Evolutionary conservation across 1,140 invertebrate species (phyloP).

Genomic region (Bombyx mandarina): DNA sequence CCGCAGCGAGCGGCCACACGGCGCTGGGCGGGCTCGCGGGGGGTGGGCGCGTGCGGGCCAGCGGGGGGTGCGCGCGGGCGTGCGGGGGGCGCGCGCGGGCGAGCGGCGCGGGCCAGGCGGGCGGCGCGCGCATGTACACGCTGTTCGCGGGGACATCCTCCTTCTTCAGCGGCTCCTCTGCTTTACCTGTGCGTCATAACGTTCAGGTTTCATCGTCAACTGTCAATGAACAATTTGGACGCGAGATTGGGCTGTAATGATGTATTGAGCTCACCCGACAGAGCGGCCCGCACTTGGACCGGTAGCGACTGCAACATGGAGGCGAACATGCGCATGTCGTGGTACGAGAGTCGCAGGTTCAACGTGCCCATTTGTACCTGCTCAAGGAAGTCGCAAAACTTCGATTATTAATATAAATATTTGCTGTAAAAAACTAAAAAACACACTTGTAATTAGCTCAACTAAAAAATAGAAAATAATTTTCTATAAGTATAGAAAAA

Average conservation of each 20-base stretch:
- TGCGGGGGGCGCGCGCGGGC: neutral
- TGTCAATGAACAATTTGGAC: too few species aligned
- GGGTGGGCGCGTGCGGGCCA: conserved; percentile 13
- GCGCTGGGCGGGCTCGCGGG: conserved; percentile 26
- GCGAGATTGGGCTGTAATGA: neutral
- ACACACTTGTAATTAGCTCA: too few species aligned
- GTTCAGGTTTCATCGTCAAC: neutral
- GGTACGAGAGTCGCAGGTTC: conserved; percentile 91
- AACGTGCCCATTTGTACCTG: conserved; percentile 79
- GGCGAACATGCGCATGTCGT: conserved; percentile 93
- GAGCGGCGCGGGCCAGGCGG: conserved; percentile 5
- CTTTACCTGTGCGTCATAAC: conserved; percentile 23
- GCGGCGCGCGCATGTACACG: conserved; percentile 35
- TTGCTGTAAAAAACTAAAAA: too few species aligned
- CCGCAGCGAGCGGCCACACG: conserved; percentile 47
- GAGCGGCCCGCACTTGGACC: conserved; percentile 78
- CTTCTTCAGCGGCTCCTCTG: conserved; percentile 10
- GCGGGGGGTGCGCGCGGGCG: conserved; percentile 10
- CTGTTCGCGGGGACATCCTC: conserved; percentile 47
- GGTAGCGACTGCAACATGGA: conserved; percentile 90
- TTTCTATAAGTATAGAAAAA: too few species aligned
- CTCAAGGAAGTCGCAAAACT: too few species aligned
- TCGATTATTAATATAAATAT: too few species aligned
- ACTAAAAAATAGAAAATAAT: too few species aligned
- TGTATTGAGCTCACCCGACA: conserved; percentile 39